Evolutionary conservation across 1,140 invertebrate genomes (phyloP).

Genomic region (Drosophila littoralis): DNA sequence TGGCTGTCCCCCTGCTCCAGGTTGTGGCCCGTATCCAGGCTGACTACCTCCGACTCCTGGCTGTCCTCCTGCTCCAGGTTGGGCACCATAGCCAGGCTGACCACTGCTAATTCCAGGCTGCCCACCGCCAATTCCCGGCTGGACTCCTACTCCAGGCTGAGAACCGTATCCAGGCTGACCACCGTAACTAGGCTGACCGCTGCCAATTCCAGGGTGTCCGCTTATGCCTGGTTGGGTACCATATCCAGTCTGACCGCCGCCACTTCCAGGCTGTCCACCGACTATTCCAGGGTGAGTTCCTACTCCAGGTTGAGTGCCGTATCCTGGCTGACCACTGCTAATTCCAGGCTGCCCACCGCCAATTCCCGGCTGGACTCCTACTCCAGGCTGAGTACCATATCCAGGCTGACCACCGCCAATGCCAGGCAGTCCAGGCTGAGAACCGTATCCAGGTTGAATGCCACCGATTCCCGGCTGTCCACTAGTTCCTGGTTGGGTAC

Average conservation of each 20-base stretch:
- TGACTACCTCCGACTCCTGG: constrained; percentile 2
- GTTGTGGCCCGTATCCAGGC: constrained; percentile 18
- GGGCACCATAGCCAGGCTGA: constrained; percentile 23
- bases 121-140: constrained; percentile 14
- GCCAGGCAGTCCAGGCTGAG: constrained; percentile 15
- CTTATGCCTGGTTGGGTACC: constrained; percentile 17
- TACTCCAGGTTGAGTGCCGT: constrained; percentile 16
- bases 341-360: constrained; percentile 29
- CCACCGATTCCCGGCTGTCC: constrained; percentile 9
- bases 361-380: constrained; percentile 19
- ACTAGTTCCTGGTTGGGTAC: not conserved
- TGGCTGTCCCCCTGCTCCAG: constrained; percentile 18
- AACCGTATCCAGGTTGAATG: constrained; percentile 1
- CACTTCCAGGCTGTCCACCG: constrained; percentile 1
- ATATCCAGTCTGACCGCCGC: constrained; percentile 15
- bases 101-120: not conserved
- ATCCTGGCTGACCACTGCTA: constrained; percentile 33
- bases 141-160: constrained; percentile 2
- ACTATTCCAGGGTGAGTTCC: constrained; percentile 17
- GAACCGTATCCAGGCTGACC: constrained; percentile 1
- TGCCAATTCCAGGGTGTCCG: constrained; percentile 4
- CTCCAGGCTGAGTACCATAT: constrained; percentile 5
- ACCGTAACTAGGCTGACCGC: not conserved
- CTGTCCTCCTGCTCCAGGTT: constrained; percentile 17
- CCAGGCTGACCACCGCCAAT: constrained; percentile 31